Percentiles rank a stretch among this genome's conserved stretches.
Evolutionary conservation across 1,140 invertebrate genomes (phyloP).

Genomic region (Drosophila serrata): DNA sequence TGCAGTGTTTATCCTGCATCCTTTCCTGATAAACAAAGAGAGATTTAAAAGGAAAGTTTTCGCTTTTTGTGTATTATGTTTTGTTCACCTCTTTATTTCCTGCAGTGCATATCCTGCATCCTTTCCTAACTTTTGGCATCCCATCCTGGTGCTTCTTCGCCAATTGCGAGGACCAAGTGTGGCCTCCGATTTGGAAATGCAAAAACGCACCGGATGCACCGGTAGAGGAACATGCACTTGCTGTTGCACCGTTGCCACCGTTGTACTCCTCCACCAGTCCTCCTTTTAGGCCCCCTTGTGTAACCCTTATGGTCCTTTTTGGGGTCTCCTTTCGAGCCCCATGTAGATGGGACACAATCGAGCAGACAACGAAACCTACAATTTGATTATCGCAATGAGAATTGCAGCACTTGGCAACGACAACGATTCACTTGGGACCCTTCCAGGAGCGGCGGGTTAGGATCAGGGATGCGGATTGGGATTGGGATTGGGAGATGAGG

Average conservation of each 20-base stretch:
- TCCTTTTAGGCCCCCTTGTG: background rate
- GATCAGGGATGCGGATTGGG: background rate
- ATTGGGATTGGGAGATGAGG: background rate
- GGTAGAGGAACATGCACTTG: conserved; percentile 8
- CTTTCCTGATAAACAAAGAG: too few species aligned
- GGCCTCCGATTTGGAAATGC: conserved; percentile 27
- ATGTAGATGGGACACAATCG: conserved; percentile 9
- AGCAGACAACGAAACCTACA: conserved; percentile 73
- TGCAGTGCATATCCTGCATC: background rate
- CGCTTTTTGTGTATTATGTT: background rate
- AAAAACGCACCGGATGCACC: conserved; percentile 59
- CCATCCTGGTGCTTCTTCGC: conserved; percentile 2
- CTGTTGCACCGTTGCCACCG: background rate
- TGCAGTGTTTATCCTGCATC: background rate
- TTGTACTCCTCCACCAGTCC: background rate
- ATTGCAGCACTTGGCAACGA: conserved; percentile 70
- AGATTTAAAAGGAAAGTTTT: background rate
- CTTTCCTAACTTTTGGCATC: conserved; percentile 11
- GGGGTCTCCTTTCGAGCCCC: background rate
- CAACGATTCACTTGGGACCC: conserved; percentile 35
- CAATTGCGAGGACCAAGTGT: conserved; percentile 38
- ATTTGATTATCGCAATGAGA: conserved; percentile 85
- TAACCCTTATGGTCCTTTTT: background rate
- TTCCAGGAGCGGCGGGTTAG: background rate
- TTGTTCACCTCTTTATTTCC: background rate